Percentiles rank a stretch among this genome's conserved stretches.
These are phyloP conservation scores for Notocelia uddmanniana DNA, from an alignment of 2,888 invertebrate species.

Conservation along the genomic window DNA sequence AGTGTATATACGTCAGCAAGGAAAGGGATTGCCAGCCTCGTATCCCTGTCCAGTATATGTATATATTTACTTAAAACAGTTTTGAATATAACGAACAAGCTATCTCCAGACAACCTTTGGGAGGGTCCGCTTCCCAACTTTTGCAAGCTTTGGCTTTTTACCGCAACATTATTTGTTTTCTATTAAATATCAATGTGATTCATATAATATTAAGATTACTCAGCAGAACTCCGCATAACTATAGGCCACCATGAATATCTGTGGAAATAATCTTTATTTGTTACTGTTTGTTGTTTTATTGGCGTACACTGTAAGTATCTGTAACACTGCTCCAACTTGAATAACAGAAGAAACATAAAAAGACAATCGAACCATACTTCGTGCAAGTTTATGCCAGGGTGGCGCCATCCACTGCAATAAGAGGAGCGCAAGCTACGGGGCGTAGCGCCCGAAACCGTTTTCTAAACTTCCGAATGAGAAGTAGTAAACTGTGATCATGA, in stretches of 20 bases:
- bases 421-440: not conserved
- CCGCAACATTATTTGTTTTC: too few relatives aligned
- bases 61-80: too few relatives aligned
- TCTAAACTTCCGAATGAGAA: conserved; percentile 26
- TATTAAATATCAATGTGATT: too few relatives aligned
- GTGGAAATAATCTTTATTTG: not conserved
- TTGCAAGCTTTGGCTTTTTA: too few relatives aligned
- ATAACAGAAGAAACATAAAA: conserved; percentile 3
- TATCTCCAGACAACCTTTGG: too few relatives aligned
- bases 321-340: not conserved
- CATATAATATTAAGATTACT: too few relatives aligned
- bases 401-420: conserved; percentile 26
- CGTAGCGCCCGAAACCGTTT: conserved; percentile 16
- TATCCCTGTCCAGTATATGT: too few relatives aligned
- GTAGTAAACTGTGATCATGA: conserved; percentile 23
- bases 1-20: too few relatives aligned
- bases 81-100: too few relatives aligned
- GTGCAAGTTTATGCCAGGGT: conserved; percentile 16
- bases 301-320: not conserved
- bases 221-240: too few relatives aligned
- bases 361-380: not conserved
- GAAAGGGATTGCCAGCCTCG: too few relatives aligned
- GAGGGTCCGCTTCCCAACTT: too few relatives aligned
- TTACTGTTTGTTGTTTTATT: not conserved
- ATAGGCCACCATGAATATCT: not conserved